phyloP scores from a whole-genome alignment of 2,797 vertebrate species.

The Sebastes itinus region DNA sequence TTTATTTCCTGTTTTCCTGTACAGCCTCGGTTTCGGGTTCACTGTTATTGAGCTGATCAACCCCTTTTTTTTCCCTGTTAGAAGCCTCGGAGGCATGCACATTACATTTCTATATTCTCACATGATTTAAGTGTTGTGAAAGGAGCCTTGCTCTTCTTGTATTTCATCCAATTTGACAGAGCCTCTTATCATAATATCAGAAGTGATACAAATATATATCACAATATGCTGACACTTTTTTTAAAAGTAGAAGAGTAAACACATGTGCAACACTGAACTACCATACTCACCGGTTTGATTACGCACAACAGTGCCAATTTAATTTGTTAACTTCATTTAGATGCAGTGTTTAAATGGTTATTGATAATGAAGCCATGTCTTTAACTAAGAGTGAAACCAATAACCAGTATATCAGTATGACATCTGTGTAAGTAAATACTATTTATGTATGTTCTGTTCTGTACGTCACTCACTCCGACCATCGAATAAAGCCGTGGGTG shows the following conservation, averaged over 20 bases:
- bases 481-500: too few species aligned
- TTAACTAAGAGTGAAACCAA: not conserved
- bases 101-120: not conserved
- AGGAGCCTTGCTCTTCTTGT: not conserved
- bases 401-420: not conserved
- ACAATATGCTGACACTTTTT: not conserved
- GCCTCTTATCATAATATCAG: not conserved
- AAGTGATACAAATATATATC: not conserved
- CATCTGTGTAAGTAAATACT: too few species aligned
- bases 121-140: not conserved
- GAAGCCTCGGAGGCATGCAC: not conserved
- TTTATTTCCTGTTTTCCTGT: not conserved
- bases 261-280: not conserved
- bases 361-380: not conserved
- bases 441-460: not conserved
- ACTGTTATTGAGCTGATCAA: not conserved
- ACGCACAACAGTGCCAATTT: too few species aligned
- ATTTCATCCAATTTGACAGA: not conserved
- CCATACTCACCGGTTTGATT: not conserved
- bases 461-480: not conserved
- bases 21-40: not conserved
- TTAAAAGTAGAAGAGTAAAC: not conserved
- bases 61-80: not conserved
- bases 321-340: too few species aligned
- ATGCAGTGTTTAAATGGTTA: not conserved